These are phyloP conservation scores for Fregata magnificens DNA, from an alignment of 2,113 vertebrate genomes.

Conservation along the genomic window DNA sequence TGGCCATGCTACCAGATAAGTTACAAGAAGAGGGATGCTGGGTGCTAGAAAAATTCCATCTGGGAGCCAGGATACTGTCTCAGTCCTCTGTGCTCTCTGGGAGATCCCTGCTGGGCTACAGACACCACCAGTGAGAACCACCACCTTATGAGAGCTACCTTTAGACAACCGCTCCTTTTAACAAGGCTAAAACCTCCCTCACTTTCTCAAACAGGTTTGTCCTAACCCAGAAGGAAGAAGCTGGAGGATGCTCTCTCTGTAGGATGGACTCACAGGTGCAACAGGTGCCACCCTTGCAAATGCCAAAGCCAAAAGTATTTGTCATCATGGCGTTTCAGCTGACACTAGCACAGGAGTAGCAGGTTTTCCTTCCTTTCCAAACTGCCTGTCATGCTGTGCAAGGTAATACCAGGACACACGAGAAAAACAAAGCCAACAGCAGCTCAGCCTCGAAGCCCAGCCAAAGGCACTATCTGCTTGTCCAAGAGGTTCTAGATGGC, in stretches of 20 bases:
- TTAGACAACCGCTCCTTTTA: not conserved
- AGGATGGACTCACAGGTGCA: not conserved
- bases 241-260: not conserved
- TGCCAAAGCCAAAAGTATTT: not conserved
- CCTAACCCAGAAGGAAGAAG: not conserved
- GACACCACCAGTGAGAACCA: not conserved
- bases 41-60: not conserved
- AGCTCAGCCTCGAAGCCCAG: not conserved
- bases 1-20: fast-evolving
- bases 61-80: not conserved
- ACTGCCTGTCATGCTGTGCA: fast-evolving
- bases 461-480: not conserved
- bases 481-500: not conserved
- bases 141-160: not conserved
- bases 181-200: not conserved
- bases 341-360: not conserved
- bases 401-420: not conserved
- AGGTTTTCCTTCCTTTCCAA: not conserved
- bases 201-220: not conserved
- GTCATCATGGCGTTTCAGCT: not conserved
- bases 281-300: not conserved
- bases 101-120: not conserved
- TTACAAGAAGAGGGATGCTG: not conserved
- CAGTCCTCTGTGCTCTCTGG: not conserved
- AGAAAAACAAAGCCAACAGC: not conserved